Conservation (phyloP, 2,113 vertebrate species). For the Chroicocephalus ridibundus region DNA sequence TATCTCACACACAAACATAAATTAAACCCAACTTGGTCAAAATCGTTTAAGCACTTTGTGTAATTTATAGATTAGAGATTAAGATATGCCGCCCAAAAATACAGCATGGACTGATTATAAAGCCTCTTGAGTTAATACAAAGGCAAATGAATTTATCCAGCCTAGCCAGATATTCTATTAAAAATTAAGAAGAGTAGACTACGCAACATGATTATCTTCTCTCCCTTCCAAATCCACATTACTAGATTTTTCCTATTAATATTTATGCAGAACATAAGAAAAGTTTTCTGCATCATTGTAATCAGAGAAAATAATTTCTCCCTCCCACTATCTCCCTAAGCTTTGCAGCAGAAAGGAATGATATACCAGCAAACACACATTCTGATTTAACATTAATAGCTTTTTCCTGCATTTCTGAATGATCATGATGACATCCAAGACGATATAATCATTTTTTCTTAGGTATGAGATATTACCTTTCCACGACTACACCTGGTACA, state of each 20-base stretch:
- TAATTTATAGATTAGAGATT: constrained; percentile 10
- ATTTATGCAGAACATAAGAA: constrained; percentile 12
- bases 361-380: neutral
- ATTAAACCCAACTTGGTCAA: neutral
- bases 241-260: constrained; percentile 26
- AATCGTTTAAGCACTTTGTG: neutral
- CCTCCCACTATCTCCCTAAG: neutral
- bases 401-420: constrained; percentile 4
- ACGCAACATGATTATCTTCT: neutral
- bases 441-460: neutral
- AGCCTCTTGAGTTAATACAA: constrained; percentile 9
- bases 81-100: neutral
- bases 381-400: constrained; percentile 36
- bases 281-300: constrained; percentile 21
- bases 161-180: constrained; percentile 16
- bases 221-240: neutral
- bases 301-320: constrained; percentile 44
- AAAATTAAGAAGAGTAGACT: neutral
- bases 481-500: neutral
- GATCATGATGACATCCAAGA: constrained; percentile 14
- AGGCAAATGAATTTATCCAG: constrained; percentile 3
- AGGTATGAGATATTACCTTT: constrained; percentile 7
- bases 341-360: neutral
- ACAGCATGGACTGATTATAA: neutral
- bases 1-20: neutral